Evolutionary conservation across 2,113 vertebrate species (phyloP).

Genomic region (Carlito syrichta): DNA sequence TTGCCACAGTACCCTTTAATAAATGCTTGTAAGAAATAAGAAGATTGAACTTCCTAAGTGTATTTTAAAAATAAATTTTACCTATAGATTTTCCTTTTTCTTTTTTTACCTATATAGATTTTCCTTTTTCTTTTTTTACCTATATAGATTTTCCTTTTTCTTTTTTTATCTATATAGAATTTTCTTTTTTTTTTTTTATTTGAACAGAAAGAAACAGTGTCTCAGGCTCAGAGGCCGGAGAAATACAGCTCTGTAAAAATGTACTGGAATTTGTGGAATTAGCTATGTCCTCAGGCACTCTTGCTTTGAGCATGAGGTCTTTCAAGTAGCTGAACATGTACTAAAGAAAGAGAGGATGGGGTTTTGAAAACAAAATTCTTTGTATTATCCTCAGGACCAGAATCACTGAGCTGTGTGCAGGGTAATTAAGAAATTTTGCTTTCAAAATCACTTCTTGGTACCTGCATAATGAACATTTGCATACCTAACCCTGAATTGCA

Average conservation of each 20-base stretch:
- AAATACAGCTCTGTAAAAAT: background rate
- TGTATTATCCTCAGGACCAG: background rate
- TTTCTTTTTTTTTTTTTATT: background rate
- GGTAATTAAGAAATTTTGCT: background rate
- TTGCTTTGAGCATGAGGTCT: background rate
- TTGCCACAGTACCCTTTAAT: background rate
- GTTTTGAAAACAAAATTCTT: background rate
- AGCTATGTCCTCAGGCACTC: background rate
- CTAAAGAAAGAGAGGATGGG: background rate
- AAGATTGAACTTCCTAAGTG: background rate
- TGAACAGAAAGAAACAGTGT: background rate
- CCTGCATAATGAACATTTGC: no score
- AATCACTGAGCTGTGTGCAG: background rate
- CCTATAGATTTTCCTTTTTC: background rate
- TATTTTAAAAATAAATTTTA: background rate
- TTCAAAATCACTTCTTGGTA: background rate
- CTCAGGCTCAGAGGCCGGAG: background rate
- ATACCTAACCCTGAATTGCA: no score
- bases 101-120: no score
- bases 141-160: background rate
- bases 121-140: background rate
- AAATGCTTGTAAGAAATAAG: background rate
- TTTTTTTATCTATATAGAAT: background rate
- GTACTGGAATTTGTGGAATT: background rate
- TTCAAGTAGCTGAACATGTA: background rate